Conservation (phyloP, 2,888 invertebrate species). For the Agrilus cyanescens region DNA sequence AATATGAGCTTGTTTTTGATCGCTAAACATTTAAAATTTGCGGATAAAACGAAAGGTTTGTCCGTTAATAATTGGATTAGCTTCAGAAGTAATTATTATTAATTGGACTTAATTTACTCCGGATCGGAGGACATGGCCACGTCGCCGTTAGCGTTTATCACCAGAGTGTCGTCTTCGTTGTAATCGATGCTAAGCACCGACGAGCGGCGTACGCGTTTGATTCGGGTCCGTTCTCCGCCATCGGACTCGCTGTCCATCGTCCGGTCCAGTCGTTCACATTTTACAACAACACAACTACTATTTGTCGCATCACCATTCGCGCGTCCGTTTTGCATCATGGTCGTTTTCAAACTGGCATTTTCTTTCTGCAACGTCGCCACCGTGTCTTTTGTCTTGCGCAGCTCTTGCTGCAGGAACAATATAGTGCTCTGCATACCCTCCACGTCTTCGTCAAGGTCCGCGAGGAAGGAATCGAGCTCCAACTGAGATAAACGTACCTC, state of each 20-base stretch:
- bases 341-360: slow-evolving; percentile 24
- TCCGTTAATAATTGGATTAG: too few relatives aligned
- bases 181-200: slow-evolving; percentile 62
- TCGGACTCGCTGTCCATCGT: slow-evolving; percentile 37
- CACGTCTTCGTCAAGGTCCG: slow-evolving; percentile 93
- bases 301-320: slow-evolving; percentile 21
- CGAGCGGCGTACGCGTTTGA: slow-evolving; percentile 58
- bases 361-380: slow-evolving; percentile 53
- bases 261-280: slow-evolving; percentile 31
- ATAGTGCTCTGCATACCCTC: slow-evolving; percentile 99
- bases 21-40: too few relatives aligned
- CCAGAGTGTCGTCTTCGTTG: slow-evolving; percentile 62
- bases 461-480: slow-evolving; percentile 92
- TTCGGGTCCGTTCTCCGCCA: slow-evolving; percentile 36
- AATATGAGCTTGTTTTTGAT: too few relatives aligned
- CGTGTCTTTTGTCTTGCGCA: slow-evolving; percentile 67
- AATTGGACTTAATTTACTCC: slow-evolving; percentile 19
- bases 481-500: slow-evolving; percentile 94
- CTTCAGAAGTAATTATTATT: too few relatives aligned
- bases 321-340: slow-evolving; percentile 19
- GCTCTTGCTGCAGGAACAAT: slow-evolving; percentile 83
- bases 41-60: too few relatives aligned
- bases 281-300: slow-evolving; percentile 25
- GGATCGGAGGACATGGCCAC: slow-evolving; percentile 37
- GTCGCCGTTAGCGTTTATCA: slow-evolving; percentile 58